Conservation (phyloP, 2,113 vertebrate species). For the Sula dactylatra region DNA sequence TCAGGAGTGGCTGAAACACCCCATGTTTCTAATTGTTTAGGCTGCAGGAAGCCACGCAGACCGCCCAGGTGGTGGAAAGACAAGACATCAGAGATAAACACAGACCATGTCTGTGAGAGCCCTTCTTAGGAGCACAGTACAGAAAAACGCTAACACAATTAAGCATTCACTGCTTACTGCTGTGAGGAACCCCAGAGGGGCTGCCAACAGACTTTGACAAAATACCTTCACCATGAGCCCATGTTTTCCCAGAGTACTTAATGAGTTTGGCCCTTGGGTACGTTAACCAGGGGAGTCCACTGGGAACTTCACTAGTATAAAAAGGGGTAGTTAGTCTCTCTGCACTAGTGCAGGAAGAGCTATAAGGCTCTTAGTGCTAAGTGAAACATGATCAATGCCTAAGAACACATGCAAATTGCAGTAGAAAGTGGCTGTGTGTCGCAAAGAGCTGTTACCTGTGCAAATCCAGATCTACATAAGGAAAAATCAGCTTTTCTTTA, state of each 20-base stretch:
- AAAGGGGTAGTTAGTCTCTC: not conserved
- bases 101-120: not conserved
- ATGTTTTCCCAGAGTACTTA: not conserved
- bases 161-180: not conserved
- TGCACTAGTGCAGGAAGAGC: not conserved
- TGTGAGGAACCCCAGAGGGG: not conserved
- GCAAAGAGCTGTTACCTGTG: constrained; percentile 83
- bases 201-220: not conserved
- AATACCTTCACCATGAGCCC: not conserved
- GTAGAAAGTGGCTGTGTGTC: not conserved
- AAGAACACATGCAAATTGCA: not conserved
- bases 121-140: not conserved
- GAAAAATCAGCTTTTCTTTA: constrained; percentile 96
- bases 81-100: not conserved
- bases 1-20: not conserved
- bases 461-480: constrained; percentile 91
- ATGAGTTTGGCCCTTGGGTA: not conserved
- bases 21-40: not conserved
- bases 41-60: not conserved
- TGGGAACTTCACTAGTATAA: not conserved
- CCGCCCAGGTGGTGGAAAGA: not conserved
- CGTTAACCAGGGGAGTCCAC: not conserved
- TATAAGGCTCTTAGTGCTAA: not conserved
- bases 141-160: not conserved
- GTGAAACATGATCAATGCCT: not conserved